phyloP scores from a whole-genome alignment of 1,140 invertebrate species.

The Forficula auricularia region DNA sequence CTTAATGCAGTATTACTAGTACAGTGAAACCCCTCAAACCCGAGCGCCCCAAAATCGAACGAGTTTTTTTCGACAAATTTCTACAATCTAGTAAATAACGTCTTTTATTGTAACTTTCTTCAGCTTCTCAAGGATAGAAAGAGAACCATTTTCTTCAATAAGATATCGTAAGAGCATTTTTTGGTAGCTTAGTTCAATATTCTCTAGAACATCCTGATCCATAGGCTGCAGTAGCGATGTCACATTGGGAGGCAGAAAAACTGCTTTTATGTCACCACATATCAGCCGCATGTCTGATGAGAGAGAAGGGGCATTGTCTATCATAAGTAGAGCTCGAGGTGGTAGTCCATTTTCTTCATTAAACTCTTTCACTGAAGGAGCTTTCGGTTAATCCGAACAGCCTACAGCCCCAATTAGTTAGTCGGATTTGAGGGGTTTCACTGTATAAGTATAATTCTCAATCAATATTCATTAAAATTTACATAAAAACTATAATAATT shows the following conservation, averaged over 20 bases:
- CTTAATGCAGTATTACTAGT: too few species aligned
- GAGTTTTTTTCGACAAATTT: neutral
- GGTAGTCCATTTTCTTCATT: slow-evolving; percentile 3
- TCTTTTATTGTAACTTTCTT: slow-evolving; percentile 4
- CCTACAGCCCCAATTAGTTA: too few species aligned
- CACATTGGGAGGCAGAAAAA: slow-evolving; percentile 26
- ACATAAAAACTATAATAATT: too few species aligned
- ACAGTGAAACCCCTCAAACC: too few species aligned
- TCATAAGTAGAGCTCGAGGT: slow-evolving; percentile 2
- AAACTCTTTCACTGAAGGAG: slow-evolving; percentile 2
- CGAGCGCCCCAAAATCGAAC: too few species aligned
- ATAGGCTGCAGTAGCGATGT: slow-evolving; percentile 26
- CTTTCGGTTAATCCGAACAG: too few species aligned
- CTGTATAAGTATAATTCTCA: too few species aligned
- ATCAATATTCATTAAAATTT: too few species aligned
- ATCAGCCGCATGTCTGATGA: neutral
- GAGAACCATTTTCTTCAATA: slow-evolving; percentile 2
- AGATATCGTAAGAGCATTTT: slow-evolving; percentile 5
- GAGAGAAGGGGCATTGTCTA: slow-evolving; percentile 2
- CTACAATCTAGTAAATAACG: slow-evolving; percentile 1
- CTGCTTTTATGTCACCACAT: slow-evolving; percentile 10
- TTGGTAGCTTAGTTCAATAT: slow-evolving; percentile 13
- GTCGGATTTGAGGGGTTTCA: too few species aligned
- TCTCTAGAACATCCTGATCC: slow-evolving; percentile 27
- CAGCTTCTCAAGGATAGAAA: slow-evolving; percentile 1